These are phyloP conservation scores for Teleopsis dalmanni DNA, from an alignment of 1,140 invertebrate genomes.

Conservation along the genomic window DNA sequence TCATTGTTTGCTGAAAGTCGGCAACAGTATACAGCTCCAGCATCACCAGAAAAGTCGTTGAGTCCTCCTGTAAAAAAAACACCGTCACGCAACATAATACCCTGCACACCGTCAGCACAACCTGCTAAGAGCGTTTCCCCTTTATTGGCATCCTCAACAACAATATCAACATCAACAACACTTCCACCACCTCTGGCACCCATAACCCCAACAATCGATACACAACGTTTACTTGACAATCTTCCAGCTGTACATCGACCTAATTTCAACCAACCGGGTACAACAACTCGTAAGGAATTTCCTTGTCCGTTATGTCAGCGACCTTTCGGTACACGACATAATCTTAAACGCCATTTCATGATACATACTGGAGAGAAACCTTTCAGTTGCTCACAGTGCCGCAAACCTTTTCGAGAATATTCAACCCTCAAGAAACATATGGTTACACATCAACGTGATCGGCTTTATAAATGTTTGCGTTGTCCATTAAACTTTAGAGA, in stretches of 20 bases:
- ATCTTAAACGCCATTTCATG: conserved; percentile 41
- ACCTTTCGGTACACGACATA: conserved; percentile 39
- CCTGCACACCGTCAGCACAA: not conserved
- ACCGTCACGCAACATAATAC: no score
- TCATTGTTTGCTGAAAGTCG: conserved; percentile 8
- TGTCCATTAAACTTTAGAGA: conserved; percentile 32
- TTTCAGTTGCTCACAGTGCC: conserved; percentile 34
- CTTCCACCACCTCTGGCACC: not conserved
- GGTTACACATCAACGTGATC: conserved; percentile 35
- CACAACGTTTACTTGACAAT: conserved; percentile 10
- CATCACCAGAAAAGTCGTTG: not conserved
- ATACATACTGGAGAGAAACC: conserved; percentile 41
- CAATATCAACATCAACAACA: not conserved
- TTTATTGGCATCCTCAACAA: not conserved
- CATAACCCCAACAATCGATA: not conserved
- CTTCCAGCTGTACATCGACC: conserved; percentile 8
- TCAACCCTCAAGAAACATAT: conserved; percentile 40
- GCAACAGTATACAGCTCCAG: not conserved
- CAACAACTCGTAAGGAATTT: conserved; percentile 18
- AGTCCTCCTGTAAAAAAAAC: not conserved
- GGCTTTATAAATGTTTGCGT: conserved; percentile 34
- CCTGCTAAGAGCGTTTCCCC: not conserved
- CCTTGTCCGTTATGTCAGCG: conserved; percentile 35
- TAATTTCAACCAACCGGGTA: conserved; percentile 1
- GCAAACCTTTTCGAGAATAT: conserved; percentile 38